These are phyloP conservation scores for Antechinus stuartii DNA, from an alignment of 2,113 vertebrate species.

Conservation along the genomic window DNA sequence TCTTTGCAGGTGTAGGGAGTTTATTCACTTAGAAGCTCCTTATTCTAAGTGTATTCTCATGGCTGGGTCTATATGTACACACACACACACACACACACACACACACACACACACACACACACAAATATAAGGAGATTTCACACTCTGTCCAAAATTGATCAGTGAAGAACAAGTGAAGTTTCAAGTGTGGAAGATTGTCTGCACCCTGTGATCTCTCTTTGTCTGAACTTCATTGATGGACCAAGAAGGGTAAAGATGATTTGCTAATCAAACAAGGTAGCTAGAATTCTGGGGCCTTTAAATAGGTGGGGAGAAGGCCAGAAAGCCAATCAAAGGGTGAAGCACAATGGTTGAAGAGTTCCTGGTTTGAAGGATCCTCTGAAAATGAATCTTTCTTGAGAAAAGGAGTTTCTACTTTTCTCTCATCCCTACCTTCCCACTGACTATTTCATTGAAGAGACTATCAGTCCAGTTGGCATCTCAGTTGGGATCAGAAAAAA, in stretches of 20 bases:
- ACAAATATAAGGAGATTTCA: not conserved
- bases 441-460: not conserved
- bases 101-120: not conserved
- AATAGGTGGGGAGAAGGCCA: not conserved
- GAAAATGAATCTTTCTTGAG: not conserved
- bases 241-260: not conserved
- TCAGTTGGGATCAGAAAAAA: not conserved
- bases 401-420: not conserved
- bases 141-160: not conserved
- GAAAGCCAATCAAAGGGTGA: not conserved
- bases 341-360: not conserved
- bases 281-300: not conserved
- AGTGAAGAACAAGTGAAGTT: not conserved
- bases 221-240: not conserved
- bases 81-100: not conserved
- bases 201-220: not conserved
- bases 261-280: not conserved
- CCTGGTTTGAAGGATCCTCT: not conserved
- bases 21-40: not conserved
- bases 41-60: not conserved
- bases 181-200: not conserved
- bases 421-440: not conserved
- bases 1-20: not conserved
- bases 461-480: not conserved
- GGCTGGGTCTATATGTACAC: not conserved